Evolutionary conservation across 2,888 invertebrate species (phyloP).

Genomic region (Amaurobius ferox): DNA sequence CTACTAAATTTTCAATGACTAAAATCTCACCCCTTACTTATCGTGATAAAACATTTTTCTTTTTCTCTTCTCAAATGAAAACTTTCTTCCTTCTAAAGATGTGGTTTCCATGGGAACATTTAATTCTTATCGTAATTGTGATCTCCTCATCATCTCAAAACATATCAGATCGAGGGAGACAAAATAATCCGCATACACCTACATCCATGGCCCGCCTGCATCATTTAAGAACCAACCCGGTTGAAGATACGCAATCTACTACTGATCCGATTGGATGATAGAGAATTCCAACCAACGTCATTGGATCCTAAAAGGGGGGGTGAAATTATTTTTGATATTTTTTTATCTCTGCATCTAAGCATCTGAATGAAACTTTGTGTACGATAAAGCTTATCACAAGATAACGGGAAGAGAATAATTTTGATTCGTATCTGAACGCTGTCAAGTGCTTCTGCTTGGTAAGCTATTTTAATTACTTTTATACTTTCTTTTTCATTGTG

Average conservation of each 20-base stretch:
- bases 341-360: constrained; percentile 31
- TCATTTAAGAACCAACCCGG: neutral
- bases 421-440: constrained; percentile 49
- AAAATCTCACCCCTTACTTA: too few relatives aligned
- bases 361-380: neutral
- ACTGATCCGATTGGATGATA: neutral
- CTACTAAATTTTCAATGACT: too few relatives aligned
- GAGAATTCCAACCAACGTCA: neutral
- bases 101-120: too few relatives aligned
- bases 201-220: neutral
- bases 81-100: too few relatives aligned
- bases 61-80: too few relatives aligned
- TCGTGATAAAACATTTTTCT: too few relatives aligned
- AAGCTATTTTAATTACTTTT: constrained; percentile 22
- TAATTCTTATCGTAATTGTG: neutral
- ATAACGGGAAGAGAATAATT: constrained; percentile 40
- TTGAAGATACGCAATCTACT: neutral
- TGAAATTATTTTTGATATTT: constrained; percentile 4
- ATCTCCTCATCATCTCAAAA: neutral
- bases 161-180: neutral
- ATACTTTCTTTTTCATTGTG: neutral
- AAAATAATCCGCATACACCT: constrained; percentile 35
- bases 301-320: constrained; percentile 12
- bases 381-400: constrained; percentile 50
- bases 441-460: constrained; percentile 37